These are phyloP conservation scores for Crioceris asparagi DNA, from an alignment of 2,888 invertebrate genomes.

Conservation along the genomic window DNA sequence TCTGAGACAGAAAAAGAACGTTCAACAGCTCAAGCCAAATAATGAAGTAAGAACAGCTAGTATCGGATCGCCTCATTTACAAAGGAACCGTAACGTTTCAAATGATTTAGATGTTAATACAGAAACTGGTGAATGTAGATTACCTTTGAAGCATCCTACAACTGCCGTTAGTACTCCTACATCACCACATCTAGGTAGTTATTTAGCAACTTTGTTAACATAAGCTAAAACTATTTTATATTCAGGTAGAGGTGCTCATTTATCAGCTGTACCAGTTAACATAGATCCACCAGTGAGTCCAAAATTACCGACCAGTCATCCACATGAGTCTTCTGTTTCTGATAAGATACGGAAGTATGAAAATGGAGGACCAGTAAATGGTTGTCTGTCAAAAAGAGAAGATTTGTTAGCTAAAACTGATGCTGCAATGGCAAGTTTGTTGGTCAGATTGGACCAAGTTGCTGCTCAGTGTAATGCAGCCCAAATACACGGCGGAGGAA, in stretches of 20 bases:
- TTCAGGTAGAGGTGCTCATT: conserved; percentile 20
- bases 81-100: conserved; percentile 47
- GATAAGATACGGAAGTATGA: background rate
- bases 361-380: conserved; percentile 19
- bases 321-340: background rate
- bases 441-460: conserved; percentile 57
- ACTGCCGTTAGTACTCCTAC: conserved; percentile 38
- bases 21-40: conserved; percentile 33
- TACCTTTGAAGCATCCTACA: conserved; percentile 18
- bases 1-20: conserved; percentile 43
- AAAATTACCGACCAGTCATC: conserved; percentile 2
- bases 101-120: conserved; percentile 44
- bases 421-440: conserved; percentile 55
- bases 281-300: conserved; percentile 20
- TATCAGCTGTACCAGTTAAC: conserved; percentile 22
- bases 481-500: conserved; percentile 64
- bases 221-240: conserved; percentile 3
- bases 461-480: conserved; percentile 62
- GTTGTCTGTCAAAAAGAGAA: conserved; percentile 38
- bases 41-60: conserved; percentile 45
- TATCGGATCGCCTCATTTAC: conserved; percentile 53
- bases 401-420: conserved; percentile 57
- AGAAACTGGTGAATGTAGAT: conserved; percentile 12
- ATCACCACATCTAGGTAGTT: conserved; percentile 34
- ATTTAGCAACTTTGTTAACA: background rate